A percentile compares a stretch with the other conserved stretches of the same genome.
These are phyloP conservation scores for Bhutanitis thaidina DNA, from an alignment of 2,888 invertebrate genomes.

Conservation along the genomic window DNA sequence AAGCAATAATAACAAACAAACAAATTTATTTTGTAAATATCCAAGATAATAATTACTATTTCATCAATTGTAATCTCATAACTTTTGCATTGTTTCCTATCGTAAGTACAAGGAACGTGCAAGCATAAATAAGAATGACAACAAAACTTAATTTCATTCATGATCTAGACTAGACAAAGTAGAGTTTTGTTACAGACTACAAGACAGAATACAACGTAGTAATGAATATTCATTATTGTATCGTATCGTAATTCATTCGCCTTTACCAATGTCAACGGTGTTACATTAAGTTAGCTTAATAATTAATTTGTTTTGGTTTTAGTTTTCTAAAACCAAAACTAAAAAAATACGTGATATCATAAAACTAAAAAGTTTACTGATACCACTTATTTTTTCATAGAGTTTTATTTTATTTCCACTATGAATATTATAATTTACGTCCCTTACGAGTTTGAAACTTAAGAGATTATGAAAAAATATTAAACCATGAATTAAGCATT, in stretches of 20 bases:
- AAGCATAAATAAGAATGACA: background rate
- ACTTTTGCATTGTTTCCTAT: background rate
- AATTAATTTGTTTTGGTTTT: slow-evolving; percentile 10
- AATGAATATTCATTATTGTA: slow-evolving; percentile 16
- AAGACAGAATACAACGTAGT: slow-evolving; percentile 1
- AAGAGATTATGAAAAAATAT: too few relatives aligned
- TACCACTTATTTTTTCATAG: too few relatives aligned
- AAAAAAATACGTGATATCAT: too few relatives aligned
- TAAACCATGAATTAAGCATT: too few relatives aligned
- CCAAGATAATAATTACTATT: too few relatives aligned
- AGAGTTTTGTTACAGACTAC: slow-evolving; percentile 8
- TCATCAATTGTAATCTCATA: too few relatives aligned
- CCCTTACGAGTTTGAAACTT: too few relatives aligned
- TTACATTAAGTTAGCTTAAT: background rate
- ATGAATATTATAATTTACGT: too few relatives aligned
- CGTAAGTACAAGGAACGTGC: background rate
- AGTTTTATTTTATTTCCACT: too few relatives aligned
- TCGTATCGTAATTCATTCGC: slow-evolving; percentile 16
- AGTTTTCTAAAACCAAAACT: too few relatives aligned
- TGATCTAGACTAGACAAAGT: slow-evolving; percentile 10
- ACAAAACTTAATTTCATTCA: slow-evolving; percentile 18
- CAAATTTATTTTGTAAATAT: too few relatives aligned
- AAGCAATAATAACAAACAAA: background rate
- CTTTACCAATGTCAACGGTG: slow-evolving; percentile 10
- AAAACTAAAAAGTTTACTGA: too few relatives aligned